Conservation (phyloP, 2,888 invertebrate species). For the Julus scanicus region DNA sequence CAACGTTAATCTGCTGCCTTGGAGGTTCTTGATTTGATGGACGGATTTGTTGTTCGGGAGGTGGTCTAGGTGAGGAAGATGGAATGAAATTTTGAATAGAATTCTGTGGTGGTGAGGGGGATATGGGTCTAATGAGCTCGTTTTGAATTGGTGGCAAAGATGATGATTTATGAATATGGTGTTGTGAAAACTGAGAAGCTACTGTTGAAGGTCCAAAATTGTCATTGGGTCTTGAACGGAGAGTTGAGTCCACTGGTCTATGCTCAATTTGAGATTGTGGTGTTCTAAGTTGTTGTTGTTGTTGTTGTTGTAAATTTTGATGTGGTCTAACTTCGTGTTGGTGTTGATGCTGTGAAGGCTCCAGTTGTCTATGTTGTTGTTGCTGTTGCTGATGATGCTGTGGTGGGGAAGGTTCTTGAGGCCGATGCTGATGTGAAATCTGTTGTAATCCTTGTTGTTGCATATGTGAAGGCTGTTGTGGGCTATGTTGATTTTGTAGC, state of each 20-base stretch:
- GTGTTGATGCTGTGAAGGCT: background rate
- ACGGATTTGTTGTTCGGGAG: background rate
- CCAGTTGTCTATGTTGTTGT: background rate
- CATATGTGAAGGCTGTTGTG: background rate
- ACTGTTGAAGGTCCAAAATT: background rate
- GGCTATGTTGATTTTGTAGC: background rate
- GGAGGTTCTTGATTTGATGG: background rate
- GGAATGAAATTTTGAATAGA: background rate
- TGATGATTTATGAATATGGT: background rate
- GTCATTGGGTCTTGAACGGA: background rate
- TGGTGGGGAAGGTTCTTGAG: background rate
- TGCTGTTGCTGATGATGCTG: slow-evolving; percentile 34
- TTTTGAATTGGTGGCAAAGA: background rate
- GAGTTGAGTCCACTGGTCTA: background rate
- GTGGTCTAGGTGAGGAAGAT: background rate
- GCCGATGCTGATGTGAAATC: background rate
- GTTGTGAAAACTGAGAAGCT: background rate
- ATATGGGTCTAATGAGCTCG: background rate
- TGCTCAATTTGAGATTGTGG: background rate
- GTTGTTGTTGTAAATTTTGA: background rate
- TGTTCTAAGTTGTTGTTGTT: slow-evolving; percentile 31
- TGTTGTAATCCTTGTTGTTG: slow-evolving; percentile 22
- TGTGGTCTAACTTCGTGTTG: background rate
- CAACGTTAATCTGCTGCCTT: background rate
- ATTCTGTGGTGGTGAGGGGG: background rate